Conservation (phyloP, 2,113 vertebrate genomes). For the Hippopotamus amphibius region DNA sequence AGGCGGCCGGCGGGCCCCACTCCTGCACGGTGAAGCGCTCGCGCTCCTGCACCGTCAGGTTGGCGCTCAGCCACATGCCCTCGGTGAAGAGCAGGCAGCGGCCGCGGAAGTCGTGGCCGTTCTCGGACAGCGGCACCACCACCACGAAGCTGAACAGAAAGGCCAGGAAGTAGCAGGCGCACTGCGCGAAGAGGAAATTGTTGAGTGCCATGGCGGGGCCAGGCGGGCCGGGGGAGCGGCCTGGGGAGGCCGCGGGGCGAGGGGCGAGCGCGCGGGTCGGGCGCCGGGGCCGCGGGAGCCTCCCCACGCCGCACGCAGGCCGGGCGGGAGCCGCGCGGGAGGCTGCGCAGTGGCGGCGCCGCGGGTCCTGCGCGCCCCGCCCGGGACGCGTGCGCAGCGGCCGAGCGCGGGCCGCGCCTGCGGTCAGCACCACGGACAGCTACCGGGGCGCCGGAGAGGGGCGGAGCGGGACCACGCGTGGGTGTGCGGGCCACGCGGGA, state of each 20-base stretch:
- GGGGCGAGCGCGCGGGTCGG: background rate
- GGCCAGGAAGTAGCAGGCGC: conserved; percentile 94
- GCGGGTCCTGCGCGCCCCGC: conserved; percentile 36
- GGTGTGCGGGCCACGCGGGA: accelerated
- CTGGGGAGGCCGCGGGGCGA: conserved; percentile 80
- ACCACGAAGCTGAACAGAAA: conserved; percentile 96
- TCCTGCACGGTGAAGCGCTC: conserved; percentile 97
- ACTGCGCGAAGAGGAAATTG: conserved; percentile 94
- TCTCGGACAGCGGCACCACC: conserved; percentile 96
- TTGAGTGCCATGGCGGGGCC: conserved; percentile 91
- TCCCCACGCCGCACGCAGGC: background rate
- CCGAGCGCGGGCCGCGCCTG: background rate
- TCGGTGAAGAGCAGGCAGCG: conserved; percentile 97
- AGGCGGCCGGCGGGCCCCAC: conserved; percentile 96
- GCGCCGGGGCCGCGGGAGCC: conserved; percentile 40
- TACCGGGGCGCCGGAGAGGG: background rate
- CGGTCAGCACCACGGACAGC: conserved; percentile 75
- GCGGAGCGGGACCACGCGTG: accelerated
- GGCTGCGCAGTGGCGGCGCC: conserved; percentile 72
- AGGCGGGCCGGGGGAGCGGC: conserved; percentile 53
- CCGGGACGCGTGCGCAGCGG: conserved; percentile 72
- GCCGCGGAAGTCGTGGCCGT: conserved; percentile 95
- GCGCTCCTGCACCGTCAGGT: conserved; percentile 94
- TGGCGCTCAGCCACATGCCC: conserved; percentile 98
- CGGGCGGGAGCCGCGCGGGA: background rate